Evolutionary conservation across 2,113 vertebrate genomes (phyloP).

Genomic region (Myotis davidii): DNA sequence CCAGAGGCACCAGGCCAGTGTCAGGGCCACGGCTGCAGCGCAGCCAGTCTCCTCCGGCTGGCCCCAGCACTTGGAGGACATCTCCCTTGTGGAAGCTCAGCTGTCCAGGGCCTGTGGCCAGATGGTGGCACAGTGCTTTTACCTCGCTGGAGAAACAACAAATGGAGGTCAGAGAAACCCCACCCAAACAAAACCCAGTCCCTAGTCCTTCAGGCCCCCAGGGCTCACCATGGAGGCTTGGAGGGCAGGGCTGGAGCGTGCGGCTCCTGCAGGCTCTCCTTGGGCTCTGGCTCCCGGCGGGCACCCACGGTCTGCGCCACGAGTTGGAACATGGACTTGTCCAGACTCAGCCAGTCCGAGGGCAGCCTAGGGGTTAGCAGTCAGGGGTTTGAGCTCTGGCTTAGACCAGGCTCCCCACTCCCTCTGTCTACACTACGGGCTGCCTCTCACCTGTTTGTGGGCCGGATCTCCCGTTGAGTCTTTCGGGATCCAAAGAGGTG

Average conservation of each 20-base stretch:
- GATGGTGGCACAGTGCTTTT: conserved; percentile 93
- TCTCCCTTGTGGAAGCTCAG: conserved; percentile 97
- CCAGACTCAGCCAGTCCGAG: conserved; percentile 94
- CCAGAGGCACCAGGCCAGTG: conserved; percentile 92
- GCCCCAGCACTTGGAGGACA: conserved; percentile 88
- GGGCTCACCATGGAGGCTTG: conserved; percentile 81
- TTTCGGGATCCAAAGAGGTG: conserved; percentile 86
- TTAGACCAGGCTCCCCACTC: neutral
- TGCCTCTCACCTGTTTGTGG: conserved; percentile 87
- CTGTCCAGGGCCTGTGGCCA: conserved; percentile 93
- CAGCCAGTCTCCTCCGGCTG: conserved; percentile 92
- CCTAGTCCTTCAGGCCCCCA: neutral
- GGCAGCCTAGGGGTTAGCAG: conserved; percentile 87
- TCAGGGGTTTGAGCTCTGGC: neutral
- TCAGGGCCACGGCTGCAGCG: conserved; percentile 88
- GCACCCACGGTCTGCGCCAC: conserved; percentile 91
- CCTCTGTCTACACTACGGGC: fast-evolving
- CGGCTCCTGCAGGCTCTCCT: neutral
- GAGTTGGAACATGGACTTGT: conserved; percentile 91
- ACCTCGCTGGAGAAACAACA: conserved; percentile 87
- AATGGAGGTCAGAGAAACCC: conserved; percentile 45
- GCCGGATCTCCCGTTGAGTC: conserved; percentile 81
- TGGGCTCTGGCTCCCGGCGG: conserved; percentile 86
- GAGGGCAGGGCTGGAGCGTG: conserved; percentile 36
- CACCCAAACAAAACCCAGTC: neutral